Conservation (phyloP, 2,797 vertebrate genomes). For the Distichodus sexfasciatus region DNA sequence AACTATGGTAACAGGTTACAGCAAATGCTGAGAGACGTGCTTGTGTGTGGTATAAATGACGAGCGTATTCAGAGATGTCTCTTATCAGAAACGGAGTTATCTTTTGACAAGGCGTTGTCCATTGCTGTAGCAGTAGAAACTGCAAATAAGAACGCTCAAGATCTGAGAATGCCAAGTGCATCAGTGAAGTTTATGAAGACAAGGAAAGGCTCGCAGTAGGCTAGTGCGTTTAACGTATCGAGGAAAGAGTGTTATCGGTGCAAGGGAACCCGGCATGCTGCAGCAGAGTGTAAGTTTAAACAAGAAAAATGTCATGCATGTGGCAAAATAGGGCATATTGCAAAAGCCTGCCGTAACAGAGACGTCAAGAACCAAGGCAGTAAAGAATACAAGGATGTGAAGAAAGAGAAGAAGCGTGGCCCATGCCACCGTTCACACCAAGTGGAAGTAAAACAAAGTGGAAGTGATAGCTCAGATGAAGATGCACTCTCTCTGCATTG, state of each 20-base stretch:
- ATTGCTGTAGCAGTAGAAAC: neutral
- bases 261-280: slow-evolving; percentile 2
- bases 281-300: slow-evolving; percentile 21
- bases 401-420: neutral
- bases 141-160: neutral
- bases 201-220: too few species aligned
- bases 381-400: neutral
- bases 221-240: too few species aligned
- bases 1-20: neutral
- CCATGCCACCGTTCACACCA: neutral
- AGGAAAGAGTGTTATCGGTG: slow-evolving; percentile 8
- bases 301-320: slow-evolving; percentile 17
- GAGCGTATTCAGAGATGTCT: slow-evolving; percentile 4
- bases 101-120: slow-evolving; percentile 11
- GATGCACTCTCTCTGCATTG: slow-evolving; percentile 4
- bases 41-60: slow-evolving; percentile 22
- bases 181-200: too few species aligned
- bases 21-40: slow-evolving; percentile 14
- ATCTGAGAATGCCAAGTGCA: too few species aligned
- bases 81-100: neutral
- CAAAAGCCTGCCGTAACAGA: slow-evolving; percentile 12
- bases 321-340: slow-evolving; percentile 22
- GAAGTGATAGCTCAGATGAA: neutral
- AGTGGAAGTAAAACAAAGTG: neutral
- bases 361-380: neutral